Evolutionary conservation across 2,888 invertebrate genomes (phyloP).

Genomic region (Temnothorax rugatulus): DNA sequence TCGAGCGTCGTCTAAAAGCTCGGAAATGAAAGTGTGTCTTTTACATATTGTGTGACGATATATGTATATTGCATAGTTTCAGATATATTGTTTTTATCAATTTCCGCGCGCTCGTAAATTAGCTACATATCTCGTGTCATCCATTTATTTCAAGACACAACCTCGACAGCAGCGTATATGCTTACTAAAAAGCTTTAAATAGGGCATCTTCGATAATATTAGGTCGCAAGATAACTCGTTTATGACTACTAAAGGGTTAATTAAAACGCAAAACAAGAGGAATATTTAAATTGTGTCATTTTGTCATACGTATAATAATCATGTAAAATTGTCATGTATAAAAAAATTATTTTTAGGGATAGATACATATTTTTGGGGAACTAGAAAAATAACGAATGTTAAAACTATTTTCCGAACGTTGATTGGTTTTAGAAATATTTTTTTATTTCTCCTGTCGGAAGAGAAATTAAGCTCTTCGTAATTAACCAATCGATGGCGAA

Average conservation of each 20-base stretch:
- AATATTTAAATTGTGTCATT: neutral
- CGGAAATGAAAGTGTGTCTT: neutral
- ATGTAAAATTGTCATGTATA: no score
- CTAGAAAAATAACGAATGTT: neutral
- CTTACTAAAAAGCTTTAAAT: constrained; percentile 1
- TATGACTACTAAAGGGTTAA: neutral
- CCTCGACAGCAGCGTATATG: neutral
- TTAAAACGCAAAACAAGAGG: neutral
- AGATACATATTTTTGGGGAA: neutral
- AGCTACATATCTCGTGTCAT: constrained; percentile 1
- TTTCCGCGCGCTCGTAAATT: constrained; percentile 14
- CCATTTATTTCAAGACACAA: neutral
- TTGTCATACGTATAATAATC: neutral
- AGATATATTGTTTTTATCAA: constrained; percentile 10
- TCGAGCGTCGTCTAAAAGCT: neutral
- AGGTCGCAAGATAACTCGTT: constrained; percentile 20
- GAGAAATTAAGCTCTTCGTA: neutral
- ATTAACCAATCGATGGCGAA: neutral
- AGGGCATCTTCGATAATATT: neutral
- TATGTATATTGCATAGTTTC: neutral
- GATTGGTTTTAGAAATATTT: neutral
- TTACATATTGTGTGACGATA: neutral
- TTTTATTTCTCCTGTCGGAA: neutral
- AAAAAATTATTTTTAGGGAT: neutral
- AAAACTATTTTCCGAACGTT: neutral